Conservation (phyloP, 2,113 vertebrate genomes). For the Tylochromis polylepis region DNA sequence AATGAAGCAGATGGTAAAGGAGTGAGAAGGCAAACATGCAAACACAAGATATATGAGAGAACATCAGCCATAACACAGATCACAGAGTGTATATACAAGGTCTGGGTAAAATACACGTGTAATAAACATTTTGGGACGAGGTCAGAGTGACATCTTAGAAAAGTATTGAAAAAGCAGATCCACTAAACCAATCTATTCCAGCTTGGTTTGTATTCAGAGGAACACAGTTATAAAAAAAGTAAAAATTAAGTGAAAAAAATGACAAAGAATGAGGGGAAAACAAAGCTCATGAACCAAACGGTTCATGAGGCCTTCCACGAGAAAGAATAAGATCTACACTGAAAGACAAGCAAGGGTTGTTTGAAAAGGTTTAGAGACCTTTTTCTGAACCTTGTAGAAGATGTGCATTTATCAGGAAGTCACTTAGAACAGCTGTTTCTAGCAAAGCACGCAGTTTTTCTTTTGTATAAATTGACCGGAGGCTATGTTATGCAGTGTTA, state of each 20-base stretch:
- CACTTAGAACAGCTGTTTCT: background rate
- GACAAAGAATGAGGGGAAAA: background rate
- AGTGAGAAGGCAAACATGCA: background rate
- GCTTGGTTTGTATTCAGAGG: background rate
- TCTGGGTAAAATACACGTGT: background rate
- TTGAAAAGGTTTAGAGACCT: background rate
- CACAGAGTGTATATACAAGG: background rate
- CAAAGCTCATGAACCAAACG: background rate
- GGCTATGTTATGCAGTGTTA: background rate
- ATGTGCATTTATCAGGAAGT: background rate
- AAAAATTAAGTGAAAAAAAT: too few species aligned
- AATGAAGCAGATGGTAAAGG: conserved; percentile 16
- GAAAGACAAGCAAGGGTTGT: background rate
- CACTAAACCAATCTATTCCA: background rate
- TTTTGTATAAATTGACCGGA: background rate
- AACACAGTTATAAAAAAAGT: background rate
- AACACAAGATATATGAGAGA: background rate
- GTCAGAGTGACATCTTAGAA: background rate
- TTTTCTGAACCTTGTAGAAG: background rate
- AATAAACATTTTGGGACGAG: background rate
- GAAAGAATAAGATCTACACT: too few species aligned
- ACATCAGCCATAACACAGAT: background rate
- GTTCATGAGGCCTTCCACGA: background rate
- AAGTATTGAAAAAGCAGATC: background rate
- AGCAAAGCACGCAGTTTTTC: background rate